phyloP scores from a whole-genome alignment of 2,113 vertebrate species.

The Thalassarche chlororhynchos region DNA sequence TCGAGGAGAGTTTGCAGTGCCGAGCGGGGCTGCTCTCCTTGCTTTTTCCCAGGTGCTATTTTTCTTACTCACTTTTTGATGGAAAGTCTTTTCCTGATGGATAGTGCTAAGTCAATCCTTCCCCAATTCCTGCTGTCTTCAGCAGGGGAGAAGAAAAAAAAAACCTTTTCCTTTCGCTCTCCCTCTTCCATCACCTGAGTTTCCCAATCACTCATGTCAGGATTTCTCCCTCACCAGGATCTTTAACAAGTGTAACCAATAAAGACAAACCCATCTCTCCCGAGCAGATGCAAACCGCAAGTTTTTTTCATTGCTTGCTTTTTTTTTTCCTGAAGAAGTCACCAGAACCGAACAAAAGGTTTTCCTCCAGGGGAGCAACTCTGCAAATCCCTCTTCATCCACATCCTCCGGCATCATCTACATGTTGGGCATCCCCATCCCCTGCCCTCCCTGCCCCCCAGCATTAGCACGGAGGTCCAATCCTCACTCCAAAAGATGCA shows the following conservation, averaged over 20 bases:
- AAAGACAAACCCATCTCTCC: slow-evolving; percentile 19
- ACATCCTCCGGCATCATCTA: neutral
- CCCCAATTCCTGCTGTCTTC: slow-evolving; percentile 53
- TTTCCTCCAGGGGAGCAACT: neutral
- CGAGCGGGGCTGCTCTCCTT: neutral
- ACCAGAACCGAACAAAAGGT: neutral
- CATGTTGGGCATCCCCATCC: neutral
- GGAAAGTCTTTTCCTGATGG: slow-evolving; percentile 65
- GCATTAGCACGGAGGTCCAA: fast-evolving
- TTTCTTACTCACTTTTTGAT: slow-evolving; percentile 60
- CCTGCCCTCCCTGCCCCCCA: neutral
- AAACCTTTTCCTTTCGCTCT: neutral
- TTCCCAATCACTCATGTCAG: slow-evolving; percentile 54
- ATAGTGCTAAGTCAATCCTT: slow-evolving; percentile 53
- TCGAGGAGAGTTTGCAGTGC: neutral
- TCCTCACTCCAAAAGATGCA: neutral
- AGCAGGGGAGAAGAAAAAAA: neutral
- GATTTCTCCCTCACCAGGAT: slow-evolving; percentile 5
- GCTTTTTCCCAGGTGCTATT: neutral
- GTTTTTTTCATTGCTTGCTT: neutral
- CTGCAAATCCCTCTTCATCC: neutral
- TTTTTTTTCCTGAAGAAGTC: neutral
- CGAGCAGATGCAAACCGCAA: neutral
- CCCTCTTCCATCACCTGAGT: slow-evolving; percentile 35
- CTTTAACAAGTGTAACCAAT: neutral